Evolutionary conservation across 2,888 invertebrate species (phyloP).

Genomic region (Cataglyphis albicans): DNA sequence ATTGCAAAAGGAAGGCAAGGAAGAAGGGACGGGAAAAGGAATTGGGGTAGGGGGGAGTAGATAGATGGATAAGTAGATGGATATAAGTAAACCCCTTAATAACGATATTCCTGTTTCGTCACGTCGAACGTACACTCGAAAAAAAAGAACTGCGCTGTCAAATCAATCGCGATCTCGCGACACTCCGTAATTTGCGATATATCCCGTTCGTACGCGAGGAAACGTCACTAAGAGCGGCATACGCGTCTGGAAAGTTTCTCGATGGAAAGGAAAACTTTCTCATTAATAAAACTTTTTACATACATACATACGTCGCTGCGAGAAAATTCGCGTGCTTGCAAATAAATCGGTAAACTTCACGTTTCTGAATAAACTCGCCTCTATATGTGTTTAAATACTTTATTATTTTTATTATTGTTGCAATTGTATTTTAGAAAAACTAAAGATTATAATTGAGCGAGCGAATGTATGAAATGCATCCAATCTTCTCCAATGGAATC

Average conservation of each 20-base stretch:
- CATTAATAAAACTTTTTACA: neutral
- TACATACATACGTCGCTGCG: neutral
- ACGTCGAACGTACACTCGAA: conserved; percentile 13
- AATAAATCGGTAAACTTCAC: neutral
- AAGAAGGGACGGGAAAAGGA: neutral
- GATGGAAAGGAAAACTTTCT: neutral
- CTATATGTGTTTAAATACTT: neutral
- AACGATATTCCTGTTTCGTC: conserved; percentile 22
- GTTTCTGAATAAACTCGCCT: neutral
- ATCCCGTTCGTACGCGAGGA: conserved; percentile 29
- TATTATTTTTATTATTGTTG: neutral
- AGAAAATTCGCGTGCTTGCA: neutral
- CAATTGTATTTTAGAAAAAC: neutral
- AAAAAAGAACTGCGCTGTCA: conserved; percentile 30
- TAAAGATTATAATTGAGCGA: neutral
- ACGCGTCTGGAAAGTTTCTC: neutral
- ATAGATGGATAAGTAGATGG: neutral
- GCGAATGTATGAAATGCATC: neutral
- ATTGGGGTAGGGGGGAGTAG: neutral
- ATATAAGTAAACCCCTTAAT: conserved; percentile 7
- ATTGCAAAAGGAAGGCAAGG: conserved; percentile 41
- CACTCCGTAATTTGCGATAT: conserved; percentile 33
- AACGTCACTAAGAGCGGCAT: conserved; percentile 19
- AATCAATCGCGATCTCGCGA: neutral
- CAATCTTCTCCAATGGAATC: neutral